Evolutionary conservation across 2,113 vertebrate genomes (phyloP).

Genomic region (Paramormyrops kingsleyae): DNA sequence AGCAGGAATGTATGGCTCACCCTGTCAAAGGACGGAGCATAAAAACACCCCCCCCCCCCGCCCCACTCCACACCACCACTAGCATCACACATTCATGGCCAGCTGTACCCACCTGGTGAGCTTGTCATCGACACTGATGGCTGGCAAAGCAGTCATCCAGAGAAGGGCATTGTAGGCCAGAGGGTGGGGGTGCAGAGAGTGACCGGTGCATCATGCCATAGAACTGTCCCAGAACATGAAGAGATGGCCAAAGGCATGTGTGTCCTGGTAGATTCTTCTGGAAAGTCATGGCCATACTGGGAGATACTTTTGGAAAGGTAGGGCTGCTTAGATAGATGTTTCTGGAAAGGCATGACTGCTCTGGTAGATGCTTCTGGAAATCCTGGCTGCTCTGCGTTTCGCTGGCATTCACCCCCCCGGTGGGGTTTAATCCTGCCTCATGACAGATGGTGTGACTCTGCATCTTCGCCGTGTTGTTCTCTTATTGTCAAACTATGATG

Average conservation of each 20-base stretch:
- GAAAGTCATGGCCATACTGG: neutral
- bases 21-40: neutral
- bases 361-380: neutral
- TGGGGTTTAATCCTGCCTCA: constrained; percentile 9
- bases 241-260: neutral
- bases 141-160: neutral
- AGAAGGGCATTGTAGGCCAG: neutral
- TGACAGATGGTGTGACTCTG: constrained; percentile 22
- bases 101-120: neutral
- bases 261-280: neutral
- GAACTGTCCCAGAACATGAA: neutral
- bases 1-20: neutral
- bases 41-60: neutral
- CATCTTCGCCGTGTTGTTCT: constrained; percentile 5
- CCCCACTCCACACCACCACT: neutral
- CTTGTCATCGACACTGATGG: neutral
- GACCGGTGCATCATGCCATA: neutral
- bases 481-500: constrained; percentile 2
- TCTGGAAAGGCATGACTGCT: neutral
- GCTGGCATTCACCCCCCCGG: neutral
- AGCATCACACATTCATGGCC: neutral
- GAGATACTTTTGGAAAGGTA: neutral
- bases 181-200: neutral
- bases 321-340: neutral
- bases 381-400: neutral